Percentiles rank a stretch among this genome's conserved stretches.
Evolutionary conservation across 2,888 invertebrate genomes (phyloP).

Genomic region (Sarcophaga variegata): DNA sequence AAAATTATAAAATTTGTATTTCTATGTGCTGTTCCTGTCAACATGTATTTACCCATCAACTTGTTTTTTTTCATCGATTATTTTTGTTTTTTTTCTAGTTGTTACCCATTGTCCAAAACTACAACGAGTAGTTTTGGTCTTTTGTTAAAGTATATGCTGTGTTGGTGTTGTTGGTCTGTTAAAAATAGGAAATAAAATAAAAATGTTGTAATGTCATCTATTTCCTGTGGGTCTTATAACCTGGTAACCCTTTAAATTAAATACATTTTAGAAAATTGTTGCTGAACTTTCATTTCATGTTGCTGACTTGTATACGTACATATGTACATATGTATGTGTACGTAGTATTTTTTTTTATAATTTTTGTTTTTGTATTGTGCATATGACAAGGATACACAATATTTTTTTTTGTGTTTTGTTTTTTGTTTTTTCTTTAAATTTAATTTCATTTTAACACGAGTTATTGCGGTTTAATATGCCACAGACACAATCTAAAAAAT

Average conservation of each 20-base stretch:
- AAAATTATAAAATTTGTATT: neutral
- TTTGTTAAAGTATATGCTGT: no score
- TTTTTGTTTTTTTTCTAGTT: neutral
- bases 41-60: neutral
- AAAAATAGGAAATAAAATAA: slow-evolving; percentile 24
- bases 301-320: neutral
- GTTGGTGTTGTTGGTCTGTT: neutral
- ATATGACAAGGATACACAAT: slow-evolving; percentile 23
- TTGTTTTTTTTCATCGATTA: neutral
- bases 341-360: neutral
- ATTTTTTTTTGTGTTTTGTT: neutral
- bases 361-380: slow-evolving; percentile 19
- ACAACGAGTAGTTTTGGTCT: no score
- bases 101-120: neutral
- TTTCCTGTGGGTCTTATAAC: slow-evolving; percentile 23
- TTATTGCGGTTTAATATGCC: slow-evolving; percentile 32
- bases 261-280: neutral
- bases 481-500: neutral
- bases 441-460: slow-evolving; percentile 31
- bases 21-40: neutral
- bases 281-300: neutral
- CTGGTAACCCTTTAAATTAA: slow-evolving; percentile 22
- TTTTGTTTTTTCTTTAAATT: neutral
- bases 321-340: no score
- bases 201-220: slow-evolving; percentile 41